Base-by-base conservation (phyloP, 1,140 invertebrate species). In the Plutomurus gul region DNA sequence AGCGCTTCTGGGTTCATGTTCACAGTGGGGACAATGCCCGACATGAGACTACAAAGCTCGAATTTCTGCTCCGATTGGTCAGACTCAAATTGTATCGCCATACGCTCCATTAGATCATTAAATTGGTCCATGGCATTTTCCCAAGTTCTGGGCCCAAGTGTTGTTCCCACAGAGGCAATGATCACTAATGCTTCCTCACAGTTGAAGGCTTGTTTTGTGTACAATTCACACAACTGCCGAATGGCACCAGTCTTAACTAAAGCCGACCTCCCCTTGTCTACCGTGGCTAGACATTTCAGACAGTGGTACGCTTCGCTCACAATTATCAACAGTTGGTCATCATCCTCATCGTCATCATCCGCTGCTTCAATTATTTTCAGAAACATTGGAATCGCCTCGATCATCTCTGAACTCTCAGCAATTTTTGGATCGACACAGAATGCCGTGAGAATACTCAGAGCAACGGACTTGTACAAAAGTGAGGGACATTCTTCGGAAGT, bases 1-100 rank as follows among this genome's bases (percentile, higher is more conserved):
- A 90, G 86, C 1, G 89, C 89, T 25, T 90, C 88, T 11, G 88
- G 79, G 43, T 92, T 90, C 4, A 90, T 87, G 65, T 90, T 89
- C 83, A 89, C 89, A 33, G 91, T 90, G n/a, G 85, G 84, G 7
- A 96, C 84, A 20, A 96, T 87, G 20, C 91, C 90, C 83, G 92
- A 91, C 16, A 96, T 86, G 77, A 94, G 91, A 3, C 89, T 87
- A 83, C 93, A 94, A 11, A 96, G 86, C 85, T 96, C 92, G 87
- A 96, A 96, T 86, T 97, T 96, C 74, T 92, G 88, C 84, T 96
- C 93, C 20, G 92, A 92, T 73, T 95, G 91, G 86, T 96, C 94
- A 0, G 92, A 93, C 84, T 94, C 92, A 88, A 96, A 96, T 85
- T 96, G 94, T 7, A 94, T 85, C 3, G 93, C 90, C 77, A 96